Evolutionary conservation across 2,113 vertebrate species (phyloP), one percentile per base, ranked within the genome.

Genomic region (Corvus hawaiiensis): DNA sequence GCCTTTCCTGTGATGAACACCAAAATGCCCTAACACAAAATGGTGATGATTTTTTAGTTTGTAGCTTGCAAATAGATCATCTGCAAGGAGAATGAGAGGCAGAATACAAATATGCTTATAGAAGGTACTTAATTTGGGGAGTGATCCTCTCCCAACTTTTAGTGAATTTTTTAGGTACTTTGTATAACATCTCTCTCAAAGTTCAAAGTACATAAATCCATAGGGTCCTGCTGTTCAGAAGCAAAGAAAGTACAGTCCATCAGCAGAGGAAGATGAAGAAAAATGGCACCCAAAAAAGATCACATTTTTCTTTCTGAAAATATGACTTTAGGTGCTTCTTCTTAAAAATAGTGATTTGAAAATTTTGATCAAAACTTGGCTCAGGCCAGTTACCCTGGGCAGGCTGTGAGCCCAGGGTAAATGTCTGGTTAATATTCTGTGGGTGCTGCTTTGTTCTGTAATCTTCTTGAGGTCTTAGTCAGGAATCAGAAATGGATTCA

Each of bases 141-240:
- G 5, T 20, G 54, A 61, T 2, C 1, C 8, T 4, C 10, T 49
- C 3, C 7, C 16, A 32, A 4, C 1, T 78, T 78, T 49, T 49
- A 67, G n/a, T 67, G 33, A 81, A n/a, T 37, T n/a, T 74, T 78
- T 20, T 43, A 8, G 10, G 23, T 75, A 82, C 23, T 62, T 73
- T 14, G 5, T 37, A 54, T 48, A 61, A n/a, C 4, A 28, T 48
- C 11, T n/a, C 78, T 39, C 49, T 87, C 22, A 66, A 59, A 69
- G 15, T 13, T 75, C 8, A 1, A 41, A 32, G 6, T 21, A 27
- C 14, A 17, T 30, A 48, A 64, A 72, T 59, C 52, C 27, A 14
- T 20, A 17, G 9, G 6, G 5, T 52, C 13, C 15, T 79, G 16
- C 19, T 58, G 30, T 55, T 85, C 49, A 89, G 61, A 84, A 88